Evolutionary conservation across 2,113 vertebrate genomes (phyloP), one percentile per base, ranked within the genome.

Genomic region (Podarcis raffonei): DNA sequence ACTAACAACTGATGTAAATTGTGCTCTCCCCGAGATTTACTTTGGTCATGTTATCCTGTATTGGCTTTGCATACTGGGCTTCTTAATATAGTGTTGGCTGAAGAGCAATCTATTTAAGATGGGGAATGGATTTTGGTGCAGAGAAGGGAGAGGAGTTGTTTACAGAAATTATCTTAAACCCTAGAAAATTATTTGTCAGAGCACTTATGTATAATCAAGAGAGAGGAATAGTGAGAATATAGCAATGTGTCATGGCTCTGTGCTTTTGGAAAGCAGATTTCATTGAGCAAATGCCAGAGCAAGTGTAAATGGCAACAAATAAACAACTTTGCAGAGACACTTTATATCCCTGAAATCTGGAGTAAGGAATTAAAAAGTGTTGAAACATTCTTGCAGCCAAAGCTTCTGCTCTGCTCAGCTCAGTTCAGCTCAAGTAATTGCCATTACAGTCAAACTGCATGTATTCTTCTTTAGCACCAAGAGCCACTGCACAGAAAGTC

Each of bases 141-240:
- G 13, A 83, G 69, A 80, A 91, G 83, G 5, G 66, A 93, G 81
- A 90, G 85, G 89, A 92, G 84, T 90, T 85, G 78, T 90, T 92
- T 90, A 62, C 89, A 74, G 91, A 84, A 91, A 92, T 89, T 91
- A 87, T 86, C 81, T 90, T 91, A 92, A 92, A 93, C 93, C 87
- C 84, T 78, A 86, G 27, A 87, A 92, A 89, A 91, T 84, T 94
- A 93, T 93, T 88, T 93, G 77, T 74, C 86, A 66, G 89, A 93
- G 48, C 69, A 85, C 74, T 90, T 89, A 74, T 13, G 37, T 65
- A 75, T 86, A 87, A 92, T 91, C 86, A 87, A 75, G 89, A 90
- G 53, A 93, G 90, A 93, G 91, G 90, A 91, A 80, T 66, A 1
- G 59, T 37, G 69, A 22, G 78, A 91, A 93, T 5, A 16, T 16